Conservation (phyloP, 2,888 invertebrate genomes). For the Metallyticus violacea region DNA sequence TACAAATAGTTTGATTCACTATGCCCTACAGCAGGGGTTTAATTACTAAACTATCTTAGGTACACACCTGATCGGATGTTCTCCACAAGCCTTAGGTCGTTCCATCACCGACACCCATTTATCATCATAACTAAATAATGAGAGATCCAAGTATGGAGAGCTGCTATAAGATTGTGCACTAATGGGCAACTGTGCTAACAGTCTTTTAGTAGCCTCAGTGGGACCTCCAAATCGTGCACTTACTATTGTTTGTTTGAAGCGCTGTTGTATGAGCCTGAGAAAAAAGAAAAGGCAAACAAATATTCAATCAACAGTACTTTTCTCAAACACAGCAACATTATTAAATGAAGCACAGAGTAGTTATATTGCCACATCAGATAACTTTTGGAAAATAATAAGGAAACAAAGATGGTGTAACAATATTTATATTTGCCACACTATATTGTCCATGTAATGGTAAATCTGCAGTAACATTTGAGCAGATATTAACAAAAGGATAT, state of each 20-base stretch:
- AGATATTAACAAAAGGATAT: too few species aligned
- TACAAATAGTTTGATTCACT: too few species aligned
- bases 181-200: conserved; percentile 88
- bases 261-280: conserved; percentile 56
- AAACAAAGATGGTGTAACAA: too few species aligned
- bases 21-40: not conserved
- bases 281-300: conserved; percentile 14
- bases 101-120: conserved; percentile 95
- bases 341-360: too few species aligned
- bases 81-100: conserved; percentile 88
- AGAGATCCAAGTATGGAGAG: conserved; percentile 89
- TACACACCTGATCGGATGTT: conserved; percentile 80
- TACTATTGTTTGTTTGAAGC: conserved; percentile 86
- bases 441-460: too few species aligned
- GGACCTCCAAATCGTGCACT: conserved; percentile 87
- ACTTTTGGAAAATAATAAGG: too few species aligned
- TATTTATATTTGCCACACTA: too few species aligned
- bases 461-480: too few species aligned
- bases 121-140: conserved; percentile 91
- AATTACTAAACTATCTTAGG: not conserved
- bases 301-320: too few species aligned
- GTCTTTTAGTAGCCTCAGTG: conserved; percentile 83
- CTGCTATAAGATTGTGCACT: conserved; percentile 92
- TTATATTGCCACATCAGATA: too few species aligned
- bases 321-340: too few species aligned